Conservation (phyloP, 2,113 vertebrate species). For the Aythya baeri region DNA sequence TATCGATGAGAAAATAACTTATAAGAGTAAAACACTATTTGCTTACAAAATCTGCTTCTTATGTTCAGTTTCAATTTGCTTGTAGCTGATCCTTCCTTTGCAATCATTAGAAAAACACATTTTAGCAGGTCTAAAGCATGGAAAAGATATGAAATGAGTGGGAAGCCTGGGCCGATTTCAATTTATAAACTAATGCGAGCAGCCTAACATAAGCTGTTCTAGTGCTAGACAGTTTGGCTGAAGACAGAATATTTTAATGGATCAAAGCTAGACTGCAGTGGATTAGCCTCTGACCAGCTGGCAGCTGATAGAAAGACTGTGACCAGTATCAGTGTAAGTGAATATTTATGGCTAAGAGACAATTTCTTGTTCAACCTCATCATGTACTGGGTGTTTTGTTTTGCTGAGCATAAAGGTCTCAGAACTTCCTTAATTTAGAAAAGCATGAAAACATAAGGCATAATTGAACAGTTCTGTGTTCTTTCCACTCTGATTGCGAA, state of each 20-base stretch:
- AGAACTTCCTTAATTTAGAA: not conserved
- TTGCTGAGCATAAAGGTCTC: not conserved
- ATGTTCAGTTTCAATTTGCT: not conserved
- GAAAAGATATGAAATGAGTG: not conserved
- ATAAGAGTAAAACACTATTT: not conserved
- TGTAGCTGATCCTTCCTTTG: not conserved
- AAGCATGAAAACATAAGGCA: not conserved
- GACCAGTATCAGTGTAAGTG: not conserved
- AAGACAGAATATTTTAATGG: not conserved
- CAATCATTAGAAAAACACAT: not conserved
- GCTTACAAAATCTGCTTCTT: not conserved
- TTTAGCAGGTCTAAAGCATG: not conserved
- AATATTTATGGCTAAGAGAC: not conserved
- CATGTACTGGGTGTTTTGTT: not conserved
- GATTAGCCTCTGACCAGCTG: not conserved
- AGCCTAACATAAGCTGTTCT: not conserved
- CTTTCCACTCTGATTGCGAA: not conserved
- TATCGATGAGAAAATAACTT: not conserved
- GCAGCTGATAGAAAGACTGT: accelerated
- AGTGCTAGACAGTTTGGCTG: not conserved
- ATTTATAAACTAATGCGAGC: not conserved
- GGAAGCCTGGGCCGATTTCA: not conserved
- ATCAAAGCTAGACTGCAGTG: not conserved
- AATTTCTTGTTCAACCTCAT: not conserved
- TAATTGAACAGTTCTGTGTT: not conserved